Evolutionary conservation across 2,888 invertebrate species (phyloP).

Genomic region (Subacronicta megacephala): DNA sequence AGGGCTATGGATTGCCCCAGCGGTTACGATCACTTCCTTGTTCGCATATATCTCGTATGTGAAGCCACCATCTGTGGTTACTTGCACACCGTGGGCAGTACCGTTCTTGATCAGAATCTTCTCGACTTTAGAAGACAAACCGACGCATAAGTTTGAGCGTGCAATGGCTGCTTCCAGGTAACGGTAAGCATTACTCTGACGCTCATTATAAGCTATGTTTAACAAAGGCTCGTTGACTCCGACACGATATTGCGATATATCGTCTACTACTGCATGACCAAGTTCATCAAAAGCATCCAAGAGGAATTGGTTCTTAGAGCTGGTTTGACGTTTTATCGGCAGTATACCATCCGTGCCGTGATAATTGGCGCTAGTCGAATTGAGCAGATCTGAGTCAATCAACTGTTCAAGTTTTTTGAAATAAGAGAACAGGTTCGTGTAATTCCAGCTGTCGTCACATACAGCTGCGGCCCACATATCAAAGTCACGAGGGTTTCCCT

Average conservation of each 20-base stretch:
- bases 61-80: conserved; percentile 29
- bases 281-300: conserved; percentile 15
- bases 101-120: conserved; percentile 47
- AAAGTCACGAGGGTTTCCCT: conserved; percentile 60
- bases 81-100: conserved; percentile 63
- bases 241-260: conserved; percentile 24
- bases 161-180: conserved; percentile 17
- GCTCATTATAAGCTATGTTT: conserved; percentile 12
- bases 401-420: conserved; percentile 66
- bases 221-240: conserved; percentile 24
- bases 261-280: conserved; percentile 27
- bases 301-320: neutral
- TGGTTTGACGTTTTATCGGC: conserved; percentile 17
- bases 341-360: conserved; percentile 41
- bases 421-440: conserved; percentile 55
- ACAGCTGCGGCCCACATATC: conserved; percentile 57
- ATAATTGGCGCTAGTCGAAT: neutral
- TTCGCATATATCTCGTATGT: conserved; percentile 50
- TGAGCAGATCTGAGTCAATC: conserved; percentile 48
- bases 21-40: conserved; percentile 64
- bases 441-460: conserved; percentile 60
- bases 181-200: conserved; percentile 29
- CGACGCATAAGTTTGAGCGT: conserved; percentile 23
- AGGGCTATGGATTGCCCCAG: conserved; percentile 66
- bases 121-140: conserved; percentile 23